Conservation (phyloP, 2,113 vertebrate genomes). For the Lagopus leucura region DNA sequence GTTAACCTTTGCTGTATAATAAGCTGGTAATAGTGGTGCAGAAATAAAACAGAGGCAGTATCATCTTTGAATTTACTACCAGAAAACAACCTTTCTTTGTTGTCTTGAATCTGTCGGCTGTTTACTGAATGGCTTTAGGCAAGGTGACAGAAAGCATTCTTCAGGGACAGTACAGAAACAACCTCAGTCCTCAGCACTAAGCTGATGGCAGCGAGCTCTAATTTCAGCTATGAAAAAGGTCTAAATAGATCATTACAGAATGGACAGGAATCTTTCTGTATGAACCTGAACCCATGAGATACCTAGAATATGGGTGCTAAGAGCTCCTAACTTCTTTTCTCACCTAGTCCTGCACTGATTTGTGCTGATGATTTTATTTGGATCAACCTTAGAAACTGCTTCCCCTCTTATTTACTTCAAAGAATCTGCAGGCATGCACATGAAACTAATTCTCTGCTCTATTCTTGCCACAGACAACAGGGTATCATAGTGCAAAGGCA, state of each 20-base stretch:
- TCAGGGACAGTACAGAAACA: fast-evolving
- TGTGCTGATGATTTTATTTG: not conserved
- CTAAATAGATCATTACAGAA: not conserved
- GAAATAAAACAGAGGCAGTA: not conserved
- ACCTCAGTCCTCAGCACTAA: not conserved
- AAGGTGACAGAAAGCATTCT: not conserved
- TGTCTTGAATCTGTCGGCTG: not conserved
- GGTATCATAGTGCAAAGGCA: not conserved
- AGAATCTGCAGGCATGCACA: not conserved
- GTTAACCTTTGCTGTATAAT: not conserved
- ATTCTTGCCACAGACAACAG: constrained; percentile 11
- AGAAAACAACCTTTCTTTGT: not conserved
- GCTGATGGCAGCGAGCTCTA: not conserved
- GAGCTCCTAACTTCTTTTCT: not conserved
- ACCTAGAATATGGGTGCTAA: not conserved
- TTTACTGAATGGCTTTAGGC: not conserved
- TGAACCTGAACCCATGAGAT: not conserved
- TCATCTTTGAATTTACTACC: not conserved
- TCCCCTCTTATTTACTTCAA: not conserved
- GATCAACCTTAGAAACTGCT: not conserved
- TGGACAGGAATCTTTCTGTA: not conserved
- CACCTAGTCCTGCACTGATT: not conserved
- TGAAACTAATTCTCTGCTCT: not conserved
- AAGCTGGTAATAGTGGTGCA: not conserved
- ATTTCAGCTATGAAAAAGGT: not conserved